A percentile compares a stretch with the other conserved stretches of the same genome.
These are phyloP conservation scores for Plebejus melissa DNA, from an alignment of 2,888 invertebrate genomes.

Conservation along the genomic window DNA sequence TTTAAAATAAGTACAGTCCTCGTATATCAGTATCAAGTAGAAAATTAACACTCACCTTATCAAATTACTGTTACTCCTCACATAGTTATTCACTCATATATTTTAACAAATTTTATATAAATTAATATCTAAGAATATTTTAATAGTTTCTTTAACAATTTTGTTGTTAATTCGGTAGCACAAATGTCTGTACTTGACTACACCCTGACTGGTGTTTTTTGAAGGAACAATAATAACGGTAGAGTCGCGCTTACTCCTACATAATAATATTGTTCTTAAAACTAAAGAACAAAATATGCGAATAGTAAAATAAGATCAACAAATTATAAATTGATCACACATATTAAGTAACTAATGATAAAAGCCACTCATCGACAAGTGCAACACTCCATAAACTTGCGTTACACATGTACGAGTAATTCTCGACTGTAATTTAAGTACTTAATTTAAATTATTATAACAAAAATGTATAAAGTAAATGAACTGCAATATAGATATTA, in stretches of 20 bases:
- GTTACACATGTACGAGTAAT: too few species aligned
- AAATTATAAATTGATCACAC: neutral
- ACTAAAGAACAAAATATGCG: neutral
- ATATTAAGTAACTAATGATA: too few species aligned
- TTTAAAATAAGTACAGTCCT: conserved; percentile 7
- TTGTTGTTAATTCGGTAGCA: conserved; percentile 62
- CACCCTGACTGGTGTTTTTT: conserved; percentile 70
- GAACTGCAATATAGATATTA: too few species aligned
- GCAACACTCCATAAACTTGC: too few species aligned
- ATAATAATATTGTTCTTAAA: neutral
- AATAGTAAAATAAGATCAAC: neutral
- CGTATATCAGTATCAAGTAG: too few species aligned
- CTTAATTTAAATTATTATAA: too few species aligned
- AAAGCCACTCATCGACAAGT: too few species aligned
- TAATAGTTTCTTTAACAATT: conserved; percentile 44
- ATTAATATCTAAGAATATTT: neutral
- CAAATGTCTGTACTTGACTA: conserved; percentile 60
- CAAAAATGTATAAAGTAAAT: too few species aligned
- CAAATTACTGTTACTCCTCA: neutral
- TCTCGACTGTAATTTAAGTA: too few species aligned
- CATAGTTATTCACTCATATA: neutral
- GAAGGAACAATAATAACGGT: conserved; percentile 45
- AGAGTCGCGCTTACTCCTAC: conserved; percentile 44
- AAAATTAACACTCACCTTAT: conserved; percentile 1
- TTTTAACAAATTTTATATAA: neutral